Evolutionary conservation across 2,797 vertebrate species (phyloP).

Genomic region (Cyclura pinguis): DNA sequence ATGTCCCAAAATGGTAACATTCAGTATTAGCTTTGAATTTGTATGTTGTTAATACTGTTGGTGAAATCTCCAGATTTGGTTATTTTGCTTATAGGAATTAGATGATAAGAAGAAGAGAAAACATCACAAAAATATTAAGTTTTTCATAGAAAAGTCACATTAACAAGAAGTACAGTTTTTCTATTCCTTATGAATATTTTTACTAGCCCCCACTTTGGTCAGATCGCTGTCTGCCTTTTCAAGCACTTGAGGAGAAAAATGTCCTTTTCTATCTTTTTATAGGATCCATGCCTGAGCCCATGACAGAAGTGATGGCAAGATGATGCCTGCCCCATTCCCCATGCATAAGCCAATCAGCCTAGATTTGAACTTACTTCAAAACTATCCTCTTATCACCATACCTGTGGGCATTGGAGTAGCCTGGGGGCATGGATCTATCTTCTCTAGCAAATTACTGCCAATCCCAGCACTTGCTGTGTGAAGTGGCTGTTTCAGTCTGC

Average conservation of each 20-base stretch:
- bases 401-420: not conserved
- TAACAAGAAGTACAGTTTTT: not conserved
- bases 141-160: not conserved
- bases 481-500: too few species aligned
- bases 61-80: not conserved
- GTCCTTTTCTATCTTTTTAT: not conserved
- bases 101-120: not conserved
- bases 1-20: not conserved
- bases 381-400: not conserved
- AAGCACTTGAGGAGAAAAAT: not conserved
- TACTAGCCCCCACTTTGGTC: not conserved
- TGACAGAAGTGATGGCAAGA: not conserved
- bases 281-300: not conserved
- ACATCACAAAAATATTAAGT: not conserved
- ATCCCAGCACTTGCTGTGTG: too few species aligned
- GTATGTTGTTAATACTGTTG: not conserved
- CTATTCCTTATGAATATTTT: not conserved
- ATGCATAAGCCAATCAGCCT: not conserved
- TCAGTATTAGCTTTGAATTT: not conserved
- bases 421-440: not conserved
- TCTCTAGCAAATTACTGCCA: not conserved
- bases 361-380: not conserved
- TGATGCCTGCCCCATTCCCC: not conserved
- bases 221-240: not conserved
- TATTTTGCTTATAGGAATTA: not conserved